Evolutionary conservation across 1,140 invertebrate species (phyloP).

Genomic region (Hyphantria cunea): DNA sequence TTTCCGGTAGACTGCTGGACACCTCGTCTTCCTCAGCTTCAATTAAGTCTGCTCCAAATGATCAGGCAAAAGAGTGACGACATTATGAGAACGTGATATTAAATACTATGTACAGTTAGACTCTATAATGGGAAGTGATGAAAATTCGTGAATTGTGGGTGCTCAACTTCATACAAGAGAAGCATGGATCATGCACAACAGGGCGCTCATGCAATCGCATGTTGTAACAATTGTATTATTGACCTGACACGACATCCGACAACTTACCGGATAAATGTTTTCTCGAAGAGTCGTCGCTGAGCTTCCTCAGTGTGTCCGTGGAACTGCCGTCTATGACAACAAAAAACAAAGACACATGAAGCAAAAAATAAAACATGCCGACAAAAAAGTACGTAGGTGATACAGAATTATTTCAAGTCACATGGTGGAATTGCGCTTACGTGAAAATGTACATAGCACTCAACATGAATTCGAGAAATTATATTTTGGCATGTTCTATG

Average conservation of each 20-base stretch:
- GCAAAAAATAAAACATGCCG: constrained; percentile 71
- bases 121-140: constrained; percentile 32
- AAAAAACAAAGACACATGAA: constrained; percentile 77
- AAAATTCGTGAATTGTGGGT: constrained; percentile 30
- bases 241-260: constrained; percentile 13
- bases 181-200: constrained; percentile 43
- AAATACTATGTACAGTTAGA: constrained; percentile 52
- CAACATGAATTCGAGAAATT: constrained; percentile 27
- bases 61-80: constrained; percentile 57
- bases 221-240: constrained; percentile 16
- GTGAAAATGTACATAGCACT: constrained; percentile 27
- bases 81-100: constrained; percentile 59
- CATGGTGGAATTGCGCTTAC: constrained; percentile 28
- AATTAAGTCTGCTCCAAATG: constrained; percentile 74
- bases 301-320: constrained; percentile 72
- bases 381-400: constrained; percentile 43
- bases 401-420: constrained; percentile 34
- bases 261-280: constrained; percentile 81
- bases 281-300: constrained; percentile 79
- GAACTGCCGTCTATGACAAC: constrained; percentile 79
- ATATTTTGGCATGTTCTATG: constrained; percentile 33
- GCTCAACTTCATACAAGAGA: constrained; percentile 28
- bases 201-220: constrained; percentile 34
- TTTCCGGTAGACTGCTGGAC: constrained; percentile 70
- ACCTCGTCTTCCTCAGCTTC: constrained; percentile 82